Evolutionary conservation across 2,797 vertebrate species (phyloP), one percentile per base, ranked within the genome.

Genomic region (Labeo calbasu): DNA sequence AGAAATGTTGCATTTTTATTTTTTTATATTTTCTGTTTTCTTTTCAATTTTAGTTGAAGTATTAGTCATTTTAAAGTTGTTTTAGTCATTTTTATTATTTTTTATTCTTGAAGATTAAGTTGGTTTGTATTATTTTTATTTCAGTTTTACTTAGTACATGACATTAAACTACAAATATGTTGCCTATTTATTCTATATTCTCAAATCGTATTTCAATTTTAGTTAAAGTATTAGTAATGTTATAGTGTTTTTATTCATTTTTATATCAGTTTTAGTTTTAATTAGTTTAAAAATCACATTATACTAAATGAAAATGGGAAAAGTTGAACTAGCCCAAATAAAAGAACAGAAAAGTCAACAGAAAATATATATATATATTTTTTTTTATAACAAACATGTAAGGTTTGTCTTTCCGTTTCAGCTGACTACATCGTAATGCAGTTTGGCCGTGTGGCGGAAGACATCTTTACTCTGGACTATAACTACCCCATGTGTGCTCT

Each of bases 391-490:
- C 9, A n/a, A 21, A 51, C 15, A 17, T 50, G 15, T 15, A 69
- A 68, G 36, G 66, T 43, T n/a, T n/a, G 66, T n/a, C 4, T 57
- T 23, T 50, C 1, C 2, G 4, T 25, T 82, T 21, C 61, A 99
- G 98, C 96, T 1, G 97, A 99, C 88, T 99, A 99, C 93, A 99
- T 99, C 0, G 97, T 99, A 85, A 99, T 99, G 98, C 97, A 99
- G 94, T 99, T 99, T 40, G 98, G 98, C 32, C 93, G 98, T 28
- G 96, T 99, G 85, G 97, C 97, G 0, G 97, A 99, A 68, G 97
- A 99, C 69, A 93, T 98, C 87, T 99, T 99, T 93, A 99, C 98
- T 0, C 93, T 99, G 91, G 98, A 99, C 94, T 99, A 95, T 92
- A 99, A 96, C 91, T 99, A 99, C 70, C 98, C 98, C 19, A 95